Percentiles rank a stretch among this genome's conserved stretches.
phyloP scores from a whole-genome alignment of 2,888 invertebrate species.

The Euzetes globulus region DNA sequence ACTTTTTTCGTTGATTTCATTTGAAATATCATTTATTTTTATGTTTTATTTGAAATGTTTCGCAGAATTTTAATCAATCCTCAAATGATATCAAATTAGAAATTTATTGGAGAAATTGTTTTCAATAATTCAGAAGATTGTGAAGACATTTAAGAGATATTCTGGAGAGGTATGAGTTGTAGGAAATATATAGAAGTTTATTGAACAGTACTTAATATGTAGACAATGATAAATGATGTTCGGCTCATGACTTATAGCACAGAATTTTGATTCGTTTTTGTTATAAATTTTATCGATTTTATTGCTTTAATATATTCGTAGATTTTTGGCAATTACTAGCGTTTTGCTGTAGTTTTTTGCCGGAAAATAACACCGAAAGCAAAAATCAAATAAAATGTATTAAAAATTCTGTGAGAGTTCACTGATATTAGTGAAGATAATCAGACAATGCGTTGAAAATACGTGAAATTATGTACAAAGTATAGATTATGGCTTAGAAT shows the following conservation, averaged over 20 bases:
- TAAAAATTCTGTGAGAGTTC: slow-evolving; percentile 2
- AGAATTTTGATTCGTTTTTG: slow-evolving; percentile 1
- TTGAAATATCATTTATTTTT: too few relatives aligned
- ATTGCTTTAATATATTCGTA: slow-evolving; percentile 9
- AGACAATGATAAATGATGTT: slow-evolving; percentile 13
- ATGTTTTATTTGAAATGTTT: too few relatives aligned
- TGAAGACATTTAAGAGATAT: too few relatives aligned
- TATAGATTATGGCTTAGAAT: not conserved
- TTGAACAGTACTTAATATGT: slow-evolving; percentile 18
- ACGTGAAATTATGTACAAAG: not conserved
- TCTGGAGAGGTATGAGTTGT: not conserved
- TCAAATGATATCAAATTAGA: too few relatives aligned
- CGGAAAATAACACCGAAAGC: not conserved
- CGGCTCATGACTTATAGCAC: slow-evolving; percentile 6
- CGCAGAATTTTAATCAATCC: too few relatives aligned
- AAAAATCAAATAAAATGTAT: not conserved
- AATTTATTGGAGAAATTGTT: too few relatives aligned
- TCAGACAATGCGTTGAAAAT: not conserved
- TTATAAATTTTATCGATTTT: slow-evolving; percentile 15
- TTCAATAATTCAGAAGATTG: too few relatives aligned
- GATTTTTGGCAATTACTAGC: not conserved
- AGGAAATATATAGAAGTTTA: not conserved
- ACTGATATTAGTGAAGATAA: not conserved
- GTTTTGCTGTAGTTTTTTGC: not conserved
- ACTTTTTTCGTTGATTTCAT: not conserved